These are phyloP conservation scores for Antechinus flavipes DNA, from an alignment of 2,113 vertebrate species.

Conservation along the genomic window DNA sequence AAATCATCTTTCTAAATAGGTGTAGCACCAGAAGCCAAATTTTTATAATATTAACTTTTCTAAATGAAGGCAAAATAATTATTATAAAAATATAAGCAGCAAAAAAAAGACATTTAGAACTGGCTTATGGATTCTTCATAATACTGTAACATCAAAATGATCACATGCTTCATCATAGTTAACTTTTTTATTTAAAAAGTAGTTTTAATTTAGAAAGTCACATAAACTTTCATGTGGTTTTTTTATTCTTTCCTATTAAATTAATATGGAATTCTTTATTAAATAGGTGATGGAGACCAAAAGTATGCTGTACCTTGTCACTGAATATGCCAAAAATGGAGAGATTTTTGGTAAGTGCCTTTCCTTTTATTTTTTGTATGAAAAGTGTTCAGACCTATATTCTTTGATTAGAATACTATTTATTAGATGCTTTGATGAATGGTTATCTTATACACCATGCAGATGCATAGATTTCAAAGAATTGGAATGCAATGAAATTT, in stretches of 20 bases:
- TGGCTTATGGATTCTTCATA: background rate
- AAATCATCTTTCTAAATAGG: slow-evolving; percentile 30
- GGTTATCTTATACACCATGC: background rate
- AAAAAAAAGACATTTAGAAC: slow-evolving; percentile 36
- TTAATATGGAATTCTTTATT: slow-evolving; percentile 68
- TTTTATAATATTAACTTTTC: slow-evolving; percentile 32
- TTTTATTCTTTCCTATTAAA: slow-evolving; percentile 17
- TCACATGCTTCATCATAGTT: background rate
- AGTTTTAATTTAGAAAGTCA: slow-evolving; percentile 41
- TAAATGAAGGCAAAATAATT: slow-evolving; percentile 50
- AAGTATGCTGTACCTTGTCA: slow-evolving; percentile 99
- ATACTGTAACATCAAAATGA: background rate
- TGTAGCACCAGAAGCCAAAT: slow-evolving; percentile 49
- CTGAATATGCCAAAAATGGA: slow-evolving; percentile 98
- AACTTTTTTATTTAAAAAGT: slow-evolving; percentile 19
- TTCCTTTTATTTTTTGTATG: slow-evolving; percentile 43
- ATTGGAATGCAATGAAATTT: slow-evolving; percentile 38
- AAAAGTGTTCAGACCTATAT: background rate
- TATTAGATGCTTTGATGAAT: background rate
- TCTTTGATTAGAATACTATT: background rate
- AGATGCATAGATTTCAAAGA: slow-evolving; percentile 38
- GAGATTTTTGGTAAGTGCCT: slow-evolving; percentile 96
- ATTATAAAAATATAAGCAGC: slow-evolving; percentile 35
- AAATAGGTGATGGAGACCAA: slow-evolving; percentile 98
- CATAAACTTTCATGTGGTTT: background rate